Conservation (phyloP, 2,113 vertebrate species). For the Ictidomys tridecemlineatus region DNA sequence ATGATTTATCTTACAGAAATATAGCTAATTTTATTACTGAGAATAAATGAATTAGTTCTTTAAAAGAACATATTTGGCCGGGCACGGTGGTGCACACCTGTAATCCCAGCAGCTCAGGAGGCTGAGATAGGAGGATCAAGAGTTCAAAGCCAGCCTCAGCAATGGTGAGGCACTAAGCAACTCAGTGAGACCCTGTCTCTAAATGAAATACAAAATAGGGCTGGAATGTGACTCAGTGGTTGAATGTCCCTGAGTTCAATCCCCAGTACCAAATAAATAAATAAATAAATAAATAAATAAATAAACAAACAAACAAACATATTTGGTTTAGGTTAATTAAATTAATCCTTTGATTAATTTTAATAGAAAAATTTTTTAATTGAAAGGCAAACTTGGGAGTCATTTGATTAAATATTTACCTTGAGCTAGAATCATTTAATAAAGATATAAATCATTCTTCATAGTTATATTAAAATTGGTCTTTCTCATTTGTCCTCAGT, state of each 20-base stretch:
- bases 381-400: neutral
- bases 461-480: neutral
- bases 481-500: neutral
- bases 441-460: neutral
- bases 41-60: neutral
- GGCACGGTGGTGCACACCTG: too few relatives aligned
- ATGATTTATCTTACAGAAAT: neutral
- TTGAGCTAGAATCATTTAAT: constrained; percentile 12
- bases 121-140: too few relatives aligned
- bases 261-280: neutral
- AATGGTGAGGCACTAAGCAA: too few relatives aligned
- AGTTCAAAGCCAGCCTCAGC: too few relatives aligned
- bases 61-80: neutral
- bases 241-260: too few relatives aligned
- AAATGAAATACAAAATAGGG: too few relatives aligned
- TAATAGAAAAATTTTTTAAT: neutral
- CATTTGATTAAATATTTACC: neutral
- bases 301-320: too few relatives aligned
- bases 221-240: too few relatives aligned
- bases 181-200: too few relatives aligned
- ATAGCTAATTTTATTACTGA: constrained; percentile 21
- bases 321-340: constrained; percentile 31
- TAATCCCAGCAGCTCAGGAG: too few relatives aligned
- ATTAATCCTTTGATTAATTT: neutral
- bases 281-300: constrained; percentile 30